Base-by-base conservation (phyloP, 2,113 vertebrate species). In the Stigmatopora nigra region DNA sequence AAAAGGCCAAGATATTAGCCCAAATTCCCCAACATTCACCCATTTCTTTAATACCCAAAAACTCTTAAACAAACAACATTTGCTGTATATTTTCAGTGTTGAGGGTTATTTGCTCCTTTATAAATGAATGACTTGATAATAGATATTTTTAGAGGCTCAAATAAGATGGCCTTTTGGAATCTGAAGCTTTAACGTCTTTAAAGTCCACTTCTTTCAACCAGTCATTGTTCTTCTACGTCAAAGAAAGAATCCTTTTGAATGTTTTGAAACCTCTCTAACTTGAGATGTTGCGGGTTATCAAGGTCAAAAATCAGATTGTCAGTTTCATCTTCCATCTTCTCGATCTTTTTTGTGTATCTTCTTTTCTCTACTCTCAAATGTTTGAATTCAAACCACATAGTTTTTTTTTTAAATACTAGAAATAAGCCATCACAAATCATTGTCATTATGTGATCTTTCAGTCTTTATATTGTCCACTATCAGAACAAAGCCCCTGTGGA, bases 231-330 rank as follows among this genome's bases (percentile, higher is more conserved):
- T 25, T 56, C 22, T 31, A 15, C 16, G 53, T 56, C 22, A 25
- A 25, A 56, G 53, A 56, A 56, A 31, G 53, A 31, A 13, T 22
- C 12, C 1, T 31, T 15, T 31, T 56, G 53, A 56, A 31, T 56
- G 25, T 56, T 52, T 31, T 31, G 4, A 15, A 25, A 6, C 22
- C 20, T 55, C 3, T 31, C 22, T 31, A 13, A 6, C 22, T 55
- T 55, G 7, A 55, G 52, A 55, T 52, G 52, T 53, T 53, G 13
- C 5, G 25, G 53, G 53, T 55, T 55, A 55, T 55, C 53, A 55
- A 55, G 53, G 6, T 55, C 53, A 55, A 55, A 55, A 25, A 55
- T 55, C 53, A 7, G 22, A 55, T 14, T 31, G 22, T 22, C 20
- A 13, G 5, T 31, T 13, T 20, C 53, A 20, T 53, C 10, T 53